Evolutionary conservation across 2,113 vertebrate genomes (phyloP).

Genomic region (Bubo scandiacus): DNA sequence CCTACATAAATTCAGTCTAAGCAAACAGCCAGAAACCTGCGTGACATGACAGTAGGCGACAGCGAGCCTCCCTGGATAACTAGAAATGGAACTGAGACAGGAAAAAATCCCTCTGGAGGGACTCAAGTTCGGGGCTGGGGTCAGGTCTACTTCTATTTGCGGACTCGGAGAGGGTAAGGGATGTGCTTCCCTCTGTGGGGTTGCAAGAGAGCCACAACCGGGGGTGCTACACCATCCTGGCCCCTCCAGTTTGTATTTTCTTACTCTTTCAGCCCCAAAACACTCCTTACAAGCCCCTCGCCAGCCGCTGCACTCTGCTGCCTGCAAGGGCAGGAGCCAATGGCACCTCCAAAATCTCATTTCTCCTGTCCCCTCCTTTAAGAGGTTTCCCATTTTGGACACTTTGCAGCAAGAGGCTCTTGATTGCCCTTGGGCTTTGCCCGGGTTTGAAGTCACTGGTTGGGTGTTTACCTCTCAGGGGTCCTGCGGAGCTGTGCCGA

Average conservation of each 20-base stretch:
- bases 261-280: background rate
- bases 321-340: background rate
- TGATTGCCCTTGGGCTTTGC: background rate
- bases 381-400: background rate
- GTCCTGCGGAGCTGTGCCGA: background rate
- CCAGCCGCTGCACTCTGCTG: background rate
- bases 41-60: background rate
- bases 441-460: background rate
- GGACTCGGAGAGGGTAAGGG: background rate
- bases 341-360: background rate
- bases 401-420: background rate
- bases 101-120: background rate
- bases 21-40: background rate
- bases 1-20: background rate
- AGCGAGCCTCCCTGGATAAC: too few relatives aligned
- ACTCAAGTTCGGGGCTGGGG: background rate
- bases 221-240: background rate
- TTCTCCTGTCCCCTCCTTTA: background rate
- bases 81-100: background rate
- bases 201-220: background rate
- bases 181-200: fast-evolving
- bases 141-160: background rate
- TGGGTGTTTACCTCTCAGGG: background rate
- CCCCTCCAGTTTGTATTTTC: background rate
- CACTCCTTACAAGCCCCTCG: background rate